Base-by-base conservation (phyloP, 2,888 invertebrate genomes). In the Cloeon dipterum region DNA sequence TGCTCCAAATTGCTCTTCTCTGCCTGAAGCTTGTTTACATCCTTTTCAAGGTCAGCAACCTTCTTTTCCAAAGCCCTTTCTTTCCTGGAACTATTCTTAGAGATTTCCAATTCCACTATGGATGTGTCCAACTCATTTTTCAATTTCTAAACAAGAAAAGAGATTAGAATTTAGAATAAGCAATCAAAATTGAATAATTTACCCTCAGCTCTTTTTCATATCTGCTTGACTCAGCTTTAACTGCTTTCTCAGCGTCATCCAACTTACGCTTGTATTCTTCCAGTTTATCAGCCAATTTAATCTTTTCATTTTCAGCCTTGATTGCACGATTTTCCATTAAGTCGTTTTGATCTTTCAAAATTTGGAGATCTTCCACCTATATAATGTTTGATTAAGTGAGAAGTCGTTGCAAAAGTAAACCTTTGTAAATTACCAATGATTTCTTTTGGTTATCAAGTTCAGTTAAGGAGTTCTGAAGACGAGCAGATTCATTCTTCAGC, bases 1-100 rank as follows among this genome's bases (percentile, higher is more conserved):
- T 32, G 50, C 49, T 34, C 53, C 49, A 13, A 61, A 46, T 44
- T 55, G 25, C 44, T 50, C 37, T 55, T 53, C 26, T 56, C 52
- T 16, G 46, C 49, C 44, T 50, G 2, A 10, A 14, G 8, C 8
- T 34, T 16, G 5, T 2, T 35, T 20, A 35, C 13, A 13, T 35
- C 14, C 21, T 35, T 16, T 7, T 35, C 4, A 20, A 16, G 23
- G 10, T 33, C 34, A 25, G 5, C 3, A 13, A 38, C 13, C 20
- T 25, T 34, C 5, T 23, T 7, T 23, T 38, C 21, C 4, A 38
- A 26, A 25, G 13, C 25, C 8, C 23, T 34, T 20, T 38, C 38
- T 25, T 25, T 33, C 5, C 20, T 14, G 4, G 29, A 8, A n/a
- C 2, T 26, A 33, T 20, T 21, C 33, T 37, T 33, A 21, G 10